These are phyloP conservation scores for Leptinotarsa peninsularis DNA, from an alignment of 2,888 invertebrate genomes.

Conservation along the genomic window DNA sequence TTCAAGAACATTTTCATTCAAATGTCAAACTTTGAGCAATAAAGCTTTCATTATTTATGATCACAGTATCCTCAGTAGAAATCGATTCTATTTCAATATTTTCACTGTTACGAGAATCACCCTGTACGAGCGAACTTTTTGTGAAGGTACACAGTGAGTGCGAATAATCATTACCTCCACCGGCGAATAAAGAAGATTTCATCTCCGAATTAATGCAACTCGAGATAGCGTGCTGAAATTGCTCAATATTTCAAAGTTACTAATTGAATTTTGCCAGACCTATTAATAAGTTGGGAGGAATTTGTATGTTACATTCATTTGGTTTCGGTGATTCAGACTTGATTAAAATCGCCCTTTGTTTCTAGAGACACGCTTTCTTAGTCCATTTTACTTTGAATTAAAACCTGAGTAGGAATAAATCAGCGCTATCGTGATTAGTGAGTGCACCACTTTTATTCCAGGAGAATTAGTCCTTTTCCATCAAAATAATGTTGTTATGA, in stretches of 20 bases:
- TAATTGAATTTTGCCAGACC: constrained; percentile 61
- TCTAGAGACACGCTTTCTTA: constrained; percentile 35
- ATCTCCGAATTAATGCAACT: constrained; percentile 54
- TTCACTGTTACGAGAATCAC: not conserved
- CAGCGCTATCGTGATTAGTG: constrained; percentile 50
- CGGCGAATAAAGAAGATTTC: constrained; percentile 41
- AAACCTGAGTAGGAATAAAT: constrained; percentile 49
- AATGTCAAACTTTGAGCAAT: too few relatives aligned
- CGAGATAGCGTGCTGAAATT: constrained; percentile 54
- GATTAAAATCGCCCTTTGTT: constrained; percentile 51
- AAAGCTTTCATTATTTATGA: too few relatives aligned
- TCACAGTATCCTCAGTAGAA: not conserved
- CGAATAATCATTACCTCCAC: constrained; percentile 32
- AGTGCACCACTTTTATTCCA: constrained; percentile 42
- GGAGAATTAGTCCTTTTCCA: not conserved
- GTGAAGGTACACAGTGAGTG: constrained; percentile 2
- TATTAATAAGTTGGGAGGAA: constrained; percentile 59
- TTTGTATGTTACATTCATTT: constrained; percentile 52
- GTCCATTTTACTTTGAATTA: constrained; percentile 39
- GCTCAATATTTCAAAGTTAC: constrained; percentile 57
- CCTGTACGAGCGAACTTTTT: not conserved
- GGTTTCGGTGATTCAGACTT: constrained; percentile 51
- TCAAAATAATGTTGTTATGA: too few relatives aligned
- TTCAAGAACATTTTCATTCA: too few relatives aligned
- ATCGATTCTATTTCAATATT: not conserved